Evolutionary conservation across 2,888 invertebrate species (phyloP).

Genomic region (Thumatha senex): DNA sequence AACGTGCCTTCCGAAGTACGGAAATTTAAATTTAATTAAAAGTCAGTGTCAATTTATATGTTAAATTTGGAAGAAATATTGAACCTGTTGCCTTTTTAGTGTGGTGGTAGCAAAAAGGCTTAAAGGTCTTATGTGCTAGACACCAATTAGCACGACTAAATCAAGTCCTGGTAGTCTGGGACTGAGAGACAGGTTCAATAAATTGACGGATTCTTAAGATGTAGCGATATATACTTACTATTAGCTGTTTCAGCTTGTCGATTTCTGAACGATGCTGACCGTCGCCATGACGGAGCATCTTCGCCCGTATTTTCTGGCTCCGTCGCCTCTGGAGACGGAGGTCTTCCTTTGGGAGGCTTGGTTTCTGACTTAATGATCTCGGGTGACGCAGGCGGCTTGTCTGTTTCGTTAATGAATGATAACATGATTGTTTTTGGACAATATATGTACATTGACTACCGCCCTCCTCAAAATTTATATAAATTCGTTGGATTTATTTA

Average conservation of each 20-base stretch:
- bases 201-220: neutral
- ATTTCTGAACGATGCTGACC: constrained; percentile 67
- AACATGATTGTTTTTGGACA: constrained; percentile 13
- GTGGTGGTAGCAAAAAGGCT: too few species aligned
- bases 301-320: constrained; percentile 50
- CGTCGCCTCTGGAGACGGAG: constrained; percentile 61
- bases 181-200: too few species aligned
- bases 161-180: too few species aligned
- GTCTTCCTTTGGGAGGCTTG: constrained; percentile 70
- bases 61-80: too few species aligned
- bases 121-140: too few species aligned
- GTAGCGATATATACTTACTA: constrained; percentile 42
- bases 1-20: too few species aligned
- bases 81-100: too few species aligned
- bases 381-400: constrained; percentile 59
- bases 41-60: too few species aligned
- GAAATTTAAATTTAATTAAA: too few species aligned
- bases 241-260: constrained; percentile 59
- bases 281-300: constrained; percentile 74
- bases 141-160: too few species aligned
- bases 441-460: constrained; percentile 8
- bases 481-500: too few species aligned
- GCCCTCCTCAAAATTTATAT: too few species aligned
- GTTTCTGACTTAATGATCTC: constrained; percentile 74
- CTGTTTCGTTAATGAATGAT: constrained; percentile 42